phyloP scores from a whole-genome alignment of 1,140 invertebrate genomes.

The Anadara kagoshimensis region DNA sequence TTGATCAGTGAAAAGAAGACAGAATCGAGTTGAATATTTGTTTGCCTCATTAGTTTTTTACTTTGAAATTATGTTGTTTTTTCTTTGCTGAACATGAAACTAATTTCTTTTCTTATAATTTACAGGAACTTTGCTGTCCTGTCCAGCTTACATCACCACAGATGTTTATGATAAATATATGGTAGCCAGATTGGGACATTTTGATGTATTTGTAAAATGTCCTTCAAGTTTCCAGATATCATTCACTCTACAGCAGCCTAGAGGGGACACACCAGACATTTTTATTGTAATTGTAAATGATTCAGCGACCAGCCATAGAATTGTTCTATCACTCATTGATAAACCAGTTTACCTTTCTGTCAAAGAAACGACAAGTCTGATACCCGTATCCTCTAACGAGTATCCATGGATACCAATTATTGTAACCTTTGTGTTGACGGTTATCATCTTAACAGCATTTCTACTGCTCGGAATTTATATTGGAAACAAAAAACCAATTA shows the following conservation, averaged over 20 bases:
- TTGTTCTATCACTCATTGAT: slow-evolving; percentile 55
- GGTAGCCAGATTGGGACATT: slow-evolving; percentile 46
- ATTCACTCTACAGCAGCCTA: slow-evolving; percentile 43
- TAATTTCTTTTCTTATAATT: slow-evolving; percentile 3
- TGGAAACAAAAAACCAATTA: no score
- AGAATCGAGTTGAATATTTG: no score
- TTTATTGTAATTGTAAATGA: slow-evolving; percentile 62
- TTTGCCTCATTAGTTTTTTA: no score
- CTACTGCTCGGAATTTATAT: slow-evolving; percentile 2
- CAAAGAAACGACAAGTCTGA: not conserved
- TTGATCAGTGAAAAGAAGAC: no score
- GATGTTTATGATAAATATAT: slow-evolving; percentile 62
- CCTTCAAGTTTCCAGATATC: slow-evolving; percentile 52
- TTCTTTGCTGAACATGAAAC: not conserved
- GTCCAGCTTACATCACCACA: slow-evolving; percentile 58
- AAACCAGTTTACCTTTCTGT: slow-evolving; percentile 26
- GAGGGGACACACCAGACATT: slow-evolving; percentile 51
- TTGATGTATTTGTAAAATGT: slow-evolving; percentile 58
- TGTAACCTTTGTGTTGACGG: slow-evolving; percentile 39
- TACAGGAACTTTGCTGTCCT: slow-evolving; percentile 54
- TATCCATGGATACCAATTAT: slow-evolving; percentile 57
- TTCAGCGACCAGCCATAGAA: slow-evolving; percentile 46
- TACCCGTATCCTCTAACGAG: not conserved
- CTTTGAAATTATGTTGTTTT: no score
- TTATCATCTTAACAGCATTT: slow-evolving; percentile 39